phyloP scores from a whole-genome alignment of 1,140 invertebrate species.

The Oryctes rhinoceros region DNA sequence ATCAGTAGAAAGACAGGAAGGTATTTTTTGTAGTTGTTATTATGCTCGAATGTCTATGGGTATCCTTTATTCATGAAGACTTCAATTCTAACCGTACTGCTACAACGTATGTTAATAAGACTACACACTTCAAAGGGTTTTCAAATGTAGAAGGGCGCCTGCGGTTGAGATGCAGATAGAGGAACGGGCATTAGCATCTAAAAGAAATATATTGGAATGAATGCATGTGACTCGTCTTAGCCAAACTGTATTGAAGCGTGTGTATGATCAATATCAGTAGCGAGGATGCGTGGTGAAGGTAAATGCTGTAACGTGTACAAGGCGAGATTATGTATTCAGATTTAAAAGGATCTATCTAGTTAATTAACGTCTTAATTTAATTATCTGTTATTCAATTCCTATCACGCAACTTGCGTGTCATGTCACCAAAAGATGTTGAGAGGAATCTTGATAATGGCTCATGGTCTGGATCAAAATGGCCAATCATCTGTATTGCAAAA shows the following conservation, averaged over 20 bases:
- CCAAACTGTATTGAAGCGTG: constrained; percentile 18
- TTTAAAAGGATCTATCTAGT: too few relatives aligned
- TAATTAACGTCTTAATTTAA: too few relatives aligned
- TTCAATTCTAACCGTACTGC: constrained; percentile 38
- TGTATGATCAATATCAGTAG: not conserved
- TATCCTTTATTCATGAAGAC: constrained; percentile 33
- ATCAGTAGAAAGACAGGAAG: constrained; percentile 23
- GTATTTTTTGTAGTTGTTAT: constrained; percentile 33
- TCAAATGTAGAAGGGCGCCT: not conserved
- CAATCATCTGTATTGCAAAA: too few relatives aligned
- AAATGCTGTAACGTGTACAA: too few relatives aligned
- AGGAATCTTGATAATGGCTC: too few relatives aligned
- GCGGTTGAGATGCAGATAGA: constrained; percentile 11
- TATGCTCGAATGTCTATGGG: not conserved
- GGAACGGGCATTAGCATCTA: constrained; percentile 35
- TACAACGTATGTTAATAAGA: constrained; percentile 39
- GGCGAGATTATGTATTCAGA: too few relatives aligned
- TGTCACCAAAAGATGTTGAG: too few relatives aligned
- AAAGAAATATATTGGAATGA: constrained; percentile 36
- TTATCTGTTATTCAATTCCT: too few relatives aligned
- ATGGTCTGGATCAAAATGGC: too few relatives aligned
- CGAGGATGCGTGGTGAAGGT: too few relatives aligned
- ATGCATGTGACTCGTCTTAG: constrained; percentile 17
- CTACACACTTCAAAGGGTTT: constrained; percentile 39
- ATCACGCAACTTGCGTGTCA: too few relatives aligned